These are phyloP conservation scores for Conus canariensis DNA, from an alignment of 2,888 invertebrate species.

Conservation along the genomic window DNA sequence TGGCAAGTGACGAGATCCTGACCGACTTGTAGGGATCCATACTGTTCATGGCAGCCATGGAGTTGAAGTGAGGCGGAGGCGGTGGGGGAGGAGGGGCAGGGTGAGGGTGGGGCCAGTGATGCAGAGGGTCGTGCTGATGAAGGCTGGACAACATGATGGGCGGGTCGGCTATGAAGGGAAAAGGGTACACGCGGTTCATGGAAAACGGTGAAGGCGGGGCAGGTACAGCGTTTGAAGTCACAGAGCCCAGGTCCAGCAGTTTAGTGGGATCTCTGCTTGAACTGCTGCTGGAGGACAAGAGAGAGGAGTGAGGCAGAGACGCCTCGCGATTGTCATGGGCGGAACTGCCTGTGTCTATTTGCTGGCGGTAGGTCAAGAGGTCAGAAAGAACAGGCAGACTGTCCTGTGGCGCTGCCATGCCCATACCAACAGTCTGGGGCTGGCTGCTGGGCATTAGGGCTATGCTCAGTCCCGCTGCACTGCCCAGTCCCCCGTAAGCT, in stretches of 20 bases:
- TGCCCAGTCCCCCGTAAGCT: background rate
- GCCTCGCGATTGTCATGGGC: conserved; percentile 19
- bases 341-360: conserved; percentile 5
- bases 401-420: conserved; percentile 43
- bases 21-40: conserved; percentile 64
- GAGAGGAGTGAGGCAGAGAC: conserved; percentile 11
- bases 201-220: conserved; percentile 37
- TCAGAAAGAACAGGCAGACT: conserved; percentile 54
- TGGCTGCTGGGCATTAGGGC: background rate
- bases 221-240: background rate
- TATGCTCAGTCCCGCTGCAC: conserved; percentile 18
- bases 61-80: conserved; percentile 24
- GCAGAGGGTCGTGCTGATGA: conserved; percentile 58
- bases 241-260: background rate
- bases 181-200: conserved; percentile 64
- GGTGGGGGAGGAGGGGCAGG: conserved; percentile 27
- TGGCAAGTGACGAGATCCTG: conserved; percentile 64
- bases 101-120: conserved; percentile 56
- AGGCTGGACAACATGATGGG: conserved; percentile 65
- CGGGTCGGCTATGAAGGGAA: conserved; percentile 67
- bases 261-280: conserved; percentile 21
- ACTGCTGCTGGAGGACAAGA: conserved; percentile 28
- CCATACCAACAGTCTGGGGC: background rate
- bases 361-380: conserved; percentile 48
- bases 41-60: background rate